Evolutionary conservation across 2,797 vertebrate genomes (phyloP), one percentile per base, ranked within the genome.

Genomic region (Catharus ustulatus): DNA sequence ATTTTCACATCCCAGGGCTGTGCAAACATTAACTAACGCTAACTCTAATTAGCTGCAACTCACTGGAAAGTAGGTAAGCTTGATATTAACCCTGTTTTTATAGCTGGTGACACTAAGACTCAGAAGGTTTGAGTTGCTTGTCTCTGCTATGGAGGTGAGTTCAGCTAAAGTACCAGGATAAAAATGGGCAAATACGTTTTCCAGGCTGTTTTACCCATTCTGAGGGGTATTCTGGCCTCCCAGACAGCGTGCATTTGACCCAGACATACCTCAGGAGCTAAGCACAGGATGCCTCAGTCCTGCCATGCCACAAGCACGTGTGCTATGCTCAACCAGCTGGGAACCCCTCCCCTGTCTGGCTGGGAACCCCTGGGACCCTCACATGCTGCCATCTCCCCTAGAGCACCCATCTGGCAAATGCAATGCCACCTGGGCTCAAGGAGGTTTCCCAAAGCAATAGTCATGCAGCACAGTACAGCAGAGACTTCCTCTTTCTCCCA

Each of bases 1-100:
- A 55, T 87, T 96, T 96, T 91, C 93, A 88, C 74, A 90, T 84
- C 85, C 51, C 76, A 86, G 51, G 72, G 74, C 85, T 88, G 21
- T 93, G 80, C 74, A 93, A 86, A 93, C 67, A 88, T 94, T 95
- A 96, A 93, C 67, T 93, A 91, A 95, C 0, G 0, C 59, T 94
- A 77, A 74, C 55, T 88, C 77, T 92, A 91, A 94, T 92, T 94
- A 94, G 76, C 89, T 91, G 73, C 61, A 1, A 68, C 63, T 93
- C 52, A 63, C 74, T 88, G 63, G 59, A 91, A 95, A 90, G 90
- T 84, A 90, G 62, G 63, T 76, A 89, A 91, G 83, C 80, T 89
- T 86, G 66, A 67, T 93, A 90, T 93, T 93, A 88, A 61, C 77
- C 48, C 52, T 3, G 0, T 90, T 88, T 94, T 95, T 93, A 90